Base-by-base conservation (phyloP, 1,140 invertebrate genomes). In the Ridgeia piscesae region DNA sequence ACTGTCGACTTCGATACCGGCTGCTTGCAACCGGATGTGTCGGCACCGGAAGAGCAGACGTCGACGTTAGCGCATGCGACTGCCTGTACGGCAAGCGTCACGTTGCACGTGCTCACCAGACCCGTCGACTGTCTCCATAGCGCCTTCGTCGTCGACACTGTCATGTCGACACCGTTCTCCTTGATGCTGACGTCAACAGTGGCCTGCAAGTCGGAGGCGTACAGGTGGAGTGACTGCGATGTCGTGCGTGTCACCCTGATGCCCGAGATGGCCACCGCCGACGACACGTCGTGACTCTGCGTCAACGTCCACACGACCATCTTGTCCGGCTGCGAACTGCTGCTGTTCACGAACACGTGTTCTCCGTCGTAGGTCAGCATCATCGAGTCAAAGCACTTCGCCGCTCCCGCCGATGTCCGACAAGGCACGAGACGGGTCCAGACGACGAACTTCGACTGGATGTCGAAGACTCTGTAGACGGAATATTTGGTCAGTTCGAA, bases 1-100 rank as follows among this genome's bases (percentile, higher is more conserved):
- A 94, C 27, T 50, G 93, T 92, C 9, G 92, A 34, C 35, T 91
- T 90, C 2, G 93, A 92, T n/a, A 94, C 48, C 31, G 89, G 50
- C 34, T 92, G 48, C 33, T 92, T 91, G 92, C 94, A 94, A 14
- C 34, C 17, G 6, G 91, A 34, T 2, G 33, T 48, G 1, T 33
- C 58, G 21, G 89, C 34, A 21, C 89, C n/a, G 35, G 11, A 34
- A 33, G 89, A 34, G 89, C 89, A 90, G 4, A 90, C 2, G 33
- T 90, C 89, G 11, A 90, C 89, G 35, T 90, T 90, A 27, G 33
- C n/a, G 89, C 89, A 90, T 17, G 14, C 11, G 33, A 34, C 17
- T 14, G 27, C n/a, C 6, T 92, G 48, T 92, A 94, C 89, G 31
- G 92, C 88, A 34, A 91, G 35, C 21, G 93, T 90, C 17, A 91